Percentiles rank a stretch among this genome's conserved stretches.
Conservation (phyloP, 2,113 vertebrate species). For the Bombycilla garrulus region DNA sequence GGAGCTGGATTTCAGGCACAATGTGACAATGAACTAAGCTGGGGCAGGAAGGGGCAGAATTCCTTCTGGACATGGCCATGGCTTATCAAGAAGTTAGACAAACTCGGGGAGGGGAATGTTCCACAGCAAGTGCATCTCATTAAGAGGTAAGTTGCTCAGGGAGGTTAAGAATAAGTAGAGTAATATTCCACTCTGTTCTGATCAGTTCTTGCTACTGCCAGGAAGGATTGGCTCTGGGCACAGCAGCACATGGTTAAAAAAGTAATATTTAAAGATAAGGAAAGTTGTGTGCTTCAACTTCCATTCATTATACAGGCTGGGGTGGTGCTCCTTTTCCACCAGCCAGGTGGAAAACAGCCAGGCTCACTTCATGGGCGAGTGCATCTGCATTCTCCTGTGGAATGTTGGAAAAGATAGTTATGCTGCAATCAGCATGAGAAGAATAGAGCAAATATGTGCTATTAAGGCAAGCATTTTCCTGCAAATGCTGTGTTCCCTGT, state of each 20-base stretch:
- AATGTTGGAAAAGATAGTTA: background rate
- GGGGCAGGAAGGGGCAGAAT: background rate
- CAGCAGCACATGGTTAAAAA: background rate
- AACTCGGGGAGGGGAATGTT: background rate
- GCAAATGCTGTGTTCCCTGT: background rate
- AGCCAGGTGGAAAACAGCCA: conserved; percentile 85
- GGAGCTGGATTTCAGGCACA: background rate
- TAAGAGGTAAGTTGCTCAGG: background rate
- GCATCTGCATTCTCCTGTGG: conserved; percentile 86
- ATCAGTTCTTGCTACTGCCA: background rate
- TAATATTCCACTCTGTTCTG: background rate
- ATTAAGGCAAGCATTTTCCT: background rate
- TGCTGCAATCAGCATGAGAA: background rate
- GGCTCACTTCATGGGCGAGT: conserved; percentile 88
- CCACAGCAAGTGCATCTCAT: background rate
- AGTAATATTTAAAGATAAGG: background rate
- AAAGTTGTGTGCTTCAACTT: background rate
- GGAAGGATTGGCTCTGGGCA: background rate
- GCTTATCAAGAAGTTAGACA: background rate
- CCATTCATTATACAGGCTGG: conserved; percentile 58
- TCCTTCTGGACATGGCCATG: background rate
- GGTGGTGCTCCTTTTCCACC: conserved; percentile 88
- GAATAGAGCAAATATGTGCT: background rate
- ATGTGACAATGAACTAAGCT: background rate
- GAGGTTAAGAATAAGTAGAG: background rate